Percentiles rank a stretch among this genome's conserved stretches.
These are phyloP conservation scores for Periplaneta americana DNA, from an alignment of 1,140 invertebrate species.

Conservation along the genomic window DNA sequence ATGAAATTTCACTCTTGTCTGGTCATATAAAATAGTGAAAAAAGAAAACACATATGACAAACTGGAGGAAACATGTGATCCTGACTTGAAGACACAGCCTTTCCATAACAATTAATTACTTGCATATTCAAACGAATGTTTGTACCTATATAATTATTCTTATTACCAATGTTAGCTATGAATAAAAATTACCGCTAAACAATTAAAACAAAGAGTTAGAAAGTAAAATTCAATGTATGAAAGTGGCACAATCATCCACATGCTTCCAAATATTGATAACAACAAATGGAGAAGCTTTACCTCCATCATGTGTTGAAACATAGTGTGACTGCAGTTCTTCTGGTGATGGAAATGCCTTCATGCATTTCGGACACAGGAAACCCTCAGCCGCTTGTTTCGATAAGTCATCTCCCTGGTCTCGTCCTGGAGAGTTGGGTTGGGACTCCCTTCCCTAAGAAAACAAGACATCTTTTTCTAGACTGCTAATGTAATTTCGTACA, in stretches of 20 bases:
- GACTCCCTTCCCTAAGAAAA: constrained; percentile 1
- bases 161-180: too few species aligned
- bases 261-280: background rate
- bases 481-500: background rate
- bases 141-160: too few species aligned
- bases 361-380: constrained; percentile 41
- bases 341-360: constrained; percentile 32
- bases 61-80: too few species aligned
- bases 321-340: constrained; percentile 30
- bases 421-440: background rate
- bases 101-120: too few species aligned
- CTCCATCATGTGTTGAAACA: constrained; percentile 21
- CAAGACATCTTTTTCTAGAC: background rate
- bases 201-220: too few species aligned
- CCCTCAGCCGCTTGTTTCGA: constrained; percentile 29
- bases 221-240: too few species aligned
- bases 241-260: background rate
- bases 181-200: too few species aligned
- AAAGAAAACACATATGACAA: too few species aligned
- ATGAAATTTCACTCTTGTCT: too few species aligned
- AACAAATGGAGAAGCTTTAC: background rate
- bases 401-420: background rate
- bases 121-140: too few species aligned
- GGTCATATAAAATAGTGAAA: too few species aligned
- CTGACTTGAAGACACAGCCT: too few species aligned